phyloP scores from a whole-genome alignment of 2,797 vertebrate genomes.

The Apodemus agrarius region DNA sequence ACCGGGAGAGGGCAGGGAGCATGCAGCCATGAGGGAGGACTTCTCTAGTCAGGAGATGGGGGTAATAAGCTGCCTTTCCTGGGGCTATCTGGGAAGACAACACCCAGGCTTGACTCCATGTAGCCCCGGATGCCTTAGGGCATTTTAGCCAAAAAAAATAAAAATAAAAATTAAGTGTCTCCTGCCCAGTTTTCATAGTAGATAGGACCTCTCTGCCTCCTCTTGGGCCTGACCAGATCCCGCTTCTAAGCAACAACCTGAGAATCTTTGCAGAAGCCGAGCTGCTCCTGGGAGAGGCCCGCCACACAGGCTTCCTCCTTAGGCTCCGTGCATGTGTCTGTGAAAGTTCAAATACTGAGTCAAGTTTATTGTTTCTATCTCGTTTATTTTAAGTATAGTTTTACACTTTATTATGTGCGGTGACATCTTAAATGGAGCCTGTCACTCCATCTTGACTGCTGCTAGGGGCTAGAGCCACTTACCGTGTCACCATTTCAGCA shows the following conservation, averaged over 20 bases:
- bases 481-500: conserved; percentile 86
- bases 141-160: not conserved
- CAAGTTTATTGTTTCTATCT: conserved; percentile 88
- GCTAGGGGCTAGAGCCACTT: conserved; percentile 87
- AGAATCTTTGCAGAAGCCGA: not conserved
- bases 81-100: not conserved
- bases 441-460: conserved; percentile 88
- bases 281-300: not conserved
- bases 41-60: rapidly evolving
- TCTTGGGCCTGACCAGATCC: not conserved
- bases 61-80: rapidly evolving
- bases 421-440: conserved; percentile 90
- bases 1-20: not conserved
- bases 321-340: conserved; percentile 15
- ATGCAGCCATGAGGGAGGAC: rapidly evolving
- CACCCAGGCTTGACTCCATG: not conserved
- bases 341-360: conserved; percentile 85
- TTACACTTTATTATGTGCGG: conserved; percentile 89
- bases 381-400: conserved; percentile 90
- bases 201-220: not conserved
- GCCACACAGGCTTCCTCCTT: not conserved
- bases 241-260: rapidly evolving
- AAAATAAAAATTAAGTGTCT: not conserved
- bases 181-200: not conserved
- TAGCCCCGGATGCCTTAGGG: not conserved